Evolutionary conservation across 2,797 vertebrate genomes (phyloP).

Genomic region (Schizothorax lantsangensis): DNA sequence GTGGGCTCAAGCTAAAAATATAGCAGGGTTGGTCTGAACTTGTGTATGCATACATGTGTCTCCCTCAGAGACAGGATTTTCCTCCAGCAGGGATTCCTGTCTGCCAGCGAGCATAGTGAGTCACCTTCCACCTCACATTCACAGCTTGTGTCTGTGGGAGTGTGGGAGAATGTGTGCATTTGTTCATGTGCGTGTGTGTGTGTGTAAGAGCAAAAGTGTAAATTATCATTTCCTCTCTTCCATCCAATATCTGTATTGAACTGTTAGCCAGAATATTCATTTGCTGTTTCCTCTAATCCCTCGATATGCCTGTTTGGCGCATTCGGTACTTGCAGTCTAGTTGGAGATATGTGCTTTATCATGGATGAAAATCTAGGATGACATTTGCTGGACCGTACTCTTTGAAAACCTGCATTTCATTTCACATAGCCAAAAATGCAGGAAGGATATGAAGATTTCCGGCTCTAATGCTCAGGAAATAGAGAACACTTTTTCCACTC

Average conservation of each 20-base stretch:
- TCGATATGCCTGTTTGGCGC: slow-evolving; percentile 6
- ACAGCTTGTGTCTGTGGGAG: slow-evolving; percentile 40
- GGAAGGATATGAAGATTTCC: not conserved
- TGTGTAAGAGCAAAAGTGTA: slow-evolving; percentile 25
- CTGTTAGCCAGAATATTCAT: slow-evolving; percentile 23
- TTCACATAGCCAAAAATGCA: not conserved
- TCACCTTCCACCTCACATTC: slow-evolving; percentile 51
- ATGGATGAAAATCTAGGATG: not conserved
- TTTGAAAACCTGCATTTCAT: slow-evolving; percentile 21
- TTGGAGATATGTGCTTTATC: slow-evolving; percentile 5
- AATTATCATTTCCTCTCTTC: slow-evolving; percentile 38
- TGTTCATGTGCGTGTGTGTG: slow-evolving; percentile 5
- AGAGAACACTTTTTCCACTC: not conserved
- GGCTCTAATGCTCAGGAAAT: not conserved
- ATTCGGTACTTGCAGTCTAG: not conserved
- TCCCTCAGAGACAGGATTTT: slow-evolving; percentile 46
- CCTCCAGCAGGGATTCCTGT: slow-evolving; percentile 56
- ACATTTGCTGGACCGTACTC: slow-evolving; percentile 23
- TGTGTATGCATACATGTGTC: slow-evolving; percentile 30
- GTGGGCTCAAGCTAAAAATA: slow-evolving; percentile 20
- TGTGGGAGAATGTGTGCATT: slow-evolving; percentile 44
- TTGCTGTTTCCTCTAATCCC: slow-evolving; percentile 7
- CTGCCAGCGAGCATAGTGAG: slow-evolving; percentile 37
- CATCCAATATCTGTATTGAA: slow-evolving; percentile 37
- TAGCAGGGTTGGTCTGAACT: slow-evolving; percentile 4